Percentiles rank a stretch among this genome's conserved stretches.
Conservation (phyloP, 1,140 invertebrate genomes). For the Chrysomallon squamiferum region DNA sequence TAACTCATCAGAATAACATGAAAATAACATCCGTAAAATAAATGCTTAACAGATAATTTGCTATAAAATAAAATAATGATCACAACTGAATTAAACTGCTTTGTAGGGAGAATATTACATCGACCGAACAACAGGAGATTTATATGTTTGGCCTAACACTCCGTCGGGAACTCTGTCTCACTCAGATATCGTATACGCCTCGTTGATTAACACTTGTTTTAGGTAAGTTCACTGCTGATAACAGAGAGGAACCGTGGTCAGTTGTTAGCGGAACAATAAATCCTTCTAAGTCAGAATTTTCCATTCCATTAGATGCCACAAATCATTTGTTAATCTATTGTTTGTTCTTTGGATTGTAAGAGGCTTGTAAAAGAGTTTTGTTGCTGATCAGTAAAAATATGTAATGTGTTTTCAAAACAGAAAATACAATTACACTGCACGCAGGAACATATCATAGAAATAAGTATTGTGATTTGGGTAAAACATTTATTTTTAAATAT, state of each 20-base stretch:
- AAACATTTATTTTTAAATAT: too few species aligned
- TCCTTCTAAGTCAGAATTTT: background rate
- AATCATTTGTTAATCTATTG: background rate
- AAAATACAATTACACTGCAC: background rate
- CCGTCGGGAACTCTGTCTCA: slow-evolving; percentile 5
- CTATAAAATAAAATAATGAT: background rate
- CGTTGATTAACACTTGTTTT: slow-evolving; percentile 11
- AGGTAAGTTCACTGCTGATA: slow-evolving; percentile 8
- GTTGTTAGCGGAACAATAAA: background rate
- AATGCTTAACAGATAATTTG: background rate
- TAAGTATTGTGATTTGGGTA: background rate
- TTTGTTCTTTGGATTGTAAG: background rate
- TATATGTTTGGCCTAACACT: slow-evolving; percentile 28
- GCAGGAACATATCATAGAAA: background rate
- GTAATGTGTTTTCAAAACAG: background rate
- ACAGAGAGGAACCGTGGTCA: background rate
- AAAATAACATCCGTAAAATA: background rate
- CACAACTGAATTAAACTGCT: background rate
- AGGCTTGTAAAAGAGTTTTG: background rate
- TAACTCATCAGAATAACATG: background rate
- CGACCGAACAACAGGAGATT: slow-evolving; percentile 10
- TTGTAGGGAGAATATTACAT: slow-evolving; percentile 29
- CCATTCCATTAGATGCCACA: background rate
- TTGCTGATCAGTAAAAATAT: too few species aligned
- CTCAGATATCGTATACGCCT: slow-evolving; percentile 28